Conservation (phyloP, 64 coral and sea anemone species). For the Actinia equina region DNA sequence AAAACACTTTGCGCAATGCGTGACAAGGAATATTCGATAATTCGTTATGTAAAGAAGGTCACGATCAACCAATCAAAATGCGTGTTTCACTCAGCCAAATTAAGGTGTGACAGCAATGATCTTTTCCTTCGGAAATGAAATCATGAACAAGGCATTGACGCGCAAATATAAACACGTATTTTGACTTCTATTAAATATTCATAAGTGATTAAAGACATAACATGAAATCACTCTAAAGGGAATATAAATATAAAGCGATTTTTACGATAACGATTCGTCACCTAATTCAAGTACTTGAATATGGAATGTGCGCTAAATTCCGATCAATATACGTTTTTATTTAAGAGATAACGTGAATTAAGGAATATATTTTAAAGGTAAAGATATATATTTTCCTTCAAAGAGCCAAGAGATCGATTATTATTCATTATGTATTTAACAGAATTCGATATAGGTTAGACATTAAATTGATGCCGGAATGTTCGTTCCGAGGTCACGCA, state of each 20-base stretch:
- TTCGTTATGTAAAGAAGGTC: neutral
- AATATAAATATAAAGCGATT: neutral
- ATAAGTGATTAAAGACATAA: neutral
- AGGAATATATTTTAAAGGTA: neutral
- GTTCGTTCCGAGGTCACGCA: slow-evolving; percentile 18
- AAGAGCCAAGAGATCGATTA: neutral
- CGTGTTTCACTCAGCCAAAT: neutral
- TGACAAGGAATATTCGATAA: neutral
- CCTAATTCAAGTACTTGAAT: neutral
- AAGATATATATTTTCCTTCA: neutral
- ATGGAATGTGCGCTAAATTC: neutral
- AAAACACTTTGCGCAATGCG: neutral
- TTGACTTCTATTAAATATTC: neutral
- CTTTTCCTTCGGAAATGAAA: neutral
- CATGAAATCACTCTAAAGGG: neutral
- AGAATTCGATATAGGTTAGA: neutral
- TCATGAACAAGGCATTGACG: neutral
- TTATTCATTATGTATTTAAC: neutral
- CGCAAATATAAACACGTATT: neutral
- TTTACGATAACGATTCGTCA: neutral
- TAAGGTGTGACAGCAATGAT: neutral
- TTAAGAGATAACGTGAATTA: neutral
- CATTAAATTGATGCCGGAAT: neutral
- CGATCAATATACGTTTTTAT: neutral
- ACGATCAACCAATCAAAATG: neutral